Base-by-base conservation (phyloP, 1,140 invertebrate species). In the Apocrypta bakeri region DNA sequence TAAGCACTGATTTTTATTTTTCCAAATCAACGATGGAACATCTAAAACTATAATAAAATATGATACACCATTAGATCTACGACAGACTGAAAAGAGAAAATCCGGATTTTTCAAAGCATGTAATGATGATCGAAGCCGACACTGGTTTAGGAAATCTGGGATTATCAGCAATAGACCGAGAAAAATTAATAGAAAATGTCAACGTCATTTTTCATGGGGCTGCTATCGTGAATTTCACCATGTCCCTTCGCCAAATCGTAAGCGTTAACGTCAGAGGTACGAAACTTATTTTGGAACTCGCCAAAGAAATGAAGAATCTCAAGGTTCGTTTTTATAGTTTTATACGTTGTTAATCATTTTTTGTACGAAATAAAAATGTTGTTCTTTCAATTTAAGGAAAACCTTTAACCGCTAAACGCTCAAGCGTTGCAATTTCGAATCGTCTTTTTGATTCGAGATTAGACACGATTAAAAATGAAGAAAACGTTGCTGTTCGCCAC, bases 191-290 rank as follows among this genome's bases (percentile, higher is more conserved):
- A 64, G 88, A 93, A 83, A 85, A 84, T n/a, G 85, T 87, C 1
- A 81, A 94, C 31, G 92, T 98, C 69, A 94, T 98, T n/a, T 97
- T 98, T 89, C 97, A 98, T 87, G 95, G 94, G 7, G 98, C 97
- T 1, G 98, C 97, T 0, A 97, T 96, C n/a, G 94, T 98, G 12
- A 95, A 95, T 87, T 98, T 98, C 90, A 96, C 97, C 89, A 97
- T 97, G 90, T 93, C 94, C 68, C 89, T 98, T 24, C 94, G 95
- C 87, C 77, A 88, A n/a, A 93, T 94, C 0, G 91, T 94, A 27
- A 91, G 93, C 37, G 94, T 94, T 33, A 96, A 96, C 85, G 92
- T 95, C 1, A 90, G 91, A 74, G 94, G 94, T 12, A 94, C 94
- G 0, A 93, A 93, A 83, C 91, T 94, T 61, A 87, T 95, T 31